Base-by-base conservation (phyloP, 1,140 invertebrate genomes). In the Macrosteles quadrilineatus region DNA sequence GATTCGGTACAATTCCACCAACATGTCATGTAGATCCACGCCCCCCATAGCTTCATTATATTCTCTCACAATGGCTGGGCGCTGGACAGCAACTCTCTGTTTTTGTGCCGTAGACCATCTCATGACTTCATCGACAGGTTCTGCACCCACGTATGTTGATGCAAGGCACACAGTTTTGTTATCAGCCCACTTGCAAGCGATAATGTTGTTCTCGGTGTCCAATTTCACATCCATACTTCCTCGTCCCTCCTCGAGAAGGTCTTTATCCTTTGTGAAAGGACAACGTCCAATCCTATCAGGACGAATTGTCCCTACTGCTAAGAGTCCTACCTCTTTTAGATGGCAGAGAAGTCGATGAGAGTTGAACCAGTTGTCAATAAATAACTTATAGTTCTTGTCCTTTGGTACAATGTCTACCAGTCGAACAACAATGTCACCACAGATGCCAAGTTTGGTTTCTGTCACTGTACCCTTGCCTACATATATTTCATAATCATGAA, bases 401-500 rank as follows among this genome's bases (percentile, higher is more conserved):
- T 66, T 66, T 53, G 75, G 75, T 21, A 72, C 69, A 19, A 21
- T 27, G n/a, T 47, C 25, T 53, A 57, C 23, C 40, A 75, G 55
- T 40, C 69, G 40, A 31, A 75, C n/a, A 25, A 78, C 75, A 17
- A 76, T 67, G 73, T 78, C 76, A 50, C n/a, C n/a, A n/a, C n/a
- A n/a, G n/a, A 72, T 53, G 72, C 71, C 74, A 62, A 78, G 63
- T 50, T 75, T 74, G 36, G 73, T 73, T 23, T 73, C 72, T 67
- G 30, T 73, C 21, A 66, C 43, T 32, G 70, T 77, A 53, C 74
- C 73, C 63, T 71, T 71, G 14, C 76, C 76, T 23, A 74, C 53
- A 73, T 77, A 77, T 19, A 77, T 63, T 68, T 77, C 74, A 75
- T 78, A 77, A 25, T 77, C 63, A 65, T 79, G 74, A 25, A 73